Percentiles rank a stretch among this genome's conserved stretches.
These are phyloP conservation scores for Diplazon laetatorius DNA, from an alignment of 2,888 invertebrate species.

Conservation along the genomic window DNA sequence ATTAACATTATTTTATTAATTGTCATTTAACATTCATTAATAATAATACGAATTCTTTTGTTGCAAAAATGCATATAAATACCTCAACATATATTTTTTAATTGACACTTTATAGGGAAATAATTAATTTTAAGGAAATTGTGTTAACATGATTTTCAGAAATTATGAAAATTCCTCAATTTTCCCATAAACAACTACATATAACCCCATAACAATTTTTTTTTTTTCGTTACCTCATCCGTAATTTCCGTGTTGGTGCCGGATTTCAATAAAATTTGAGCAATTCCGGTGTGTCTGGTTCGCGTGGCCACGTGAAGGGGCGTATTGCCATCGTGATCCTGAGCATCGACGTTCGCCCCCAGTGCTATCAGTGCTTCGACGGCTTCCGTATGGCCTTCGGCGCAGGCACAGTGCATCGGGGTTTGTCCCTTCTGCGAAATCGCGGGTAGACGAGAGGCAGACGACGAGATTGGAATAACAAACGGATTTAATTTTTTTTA, in stretches of 20 bases:
- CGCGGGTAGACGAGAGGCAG: too few relatives aligned
- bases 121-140: too few relatives aligned
- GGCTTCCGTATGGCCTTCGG: slow-evolving; percentile 86
- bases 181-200: too few relatives aligned
- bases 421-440: slow-evolving; percentile 85
- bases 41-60: too few relatives aligned
- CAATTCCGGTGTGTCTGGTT: slow-evolving; percentile 89
- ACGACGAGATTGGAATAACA: background rate
- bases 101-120: too few relatives aligned
- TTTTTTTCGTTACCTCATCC: slow-evolving; percentile 75
- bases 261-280: slow-evolving; percentile 87
- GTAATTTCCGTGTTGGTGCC: slow-evolving; percentile 86
- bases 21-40: too few relatives aligned
- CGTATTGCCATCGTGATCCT: slow-evolving; percentile 88
- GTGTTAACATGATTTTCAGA: too few relatives aligned
- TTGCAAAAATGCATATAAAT: too few relatives aligned
- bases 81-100: too few relatives aligned
- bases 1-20: too few relatives aligned
- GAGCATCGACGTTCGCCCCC: slow-evolving; percentile 87
- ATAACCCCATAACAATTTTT: background rate
- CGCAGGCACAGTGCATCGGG: slow-evolving; percentile 88
- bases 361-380: slow-evolving; percentile 85
- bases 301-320: slow-evolving; percentile 91
- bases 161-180: too few relatives aligned
- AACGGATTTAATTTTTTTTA: background rate